Conservation (phyloP, 2,888 invertebrate species). For the Orthosia incerta region DNA sequence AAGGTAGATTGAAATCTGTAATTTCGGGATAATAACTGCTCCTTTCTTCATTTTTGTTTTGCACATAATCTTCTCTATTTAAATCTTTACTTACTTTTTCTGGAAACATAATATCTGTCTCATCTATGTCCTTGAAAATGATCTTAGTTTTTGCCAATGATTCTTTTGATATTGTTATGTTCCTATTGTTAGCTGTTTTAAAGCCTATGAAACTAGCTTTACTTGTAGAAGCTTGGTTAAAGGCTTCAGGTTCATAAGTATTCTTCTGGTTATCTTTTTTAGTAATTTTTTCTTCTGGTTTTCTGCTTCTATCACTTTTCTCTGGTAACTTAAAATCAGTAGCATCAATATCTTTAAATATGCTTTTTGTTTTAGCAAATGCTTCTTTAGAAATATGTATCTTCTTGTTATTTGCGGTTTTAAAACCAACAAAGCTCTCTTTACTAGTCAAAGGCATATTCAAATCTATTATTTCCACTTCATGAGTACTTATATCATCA, state of each 20-base stretch:
- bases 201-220: constrained; percentile 28
- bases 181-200: constrained; percentile 46
- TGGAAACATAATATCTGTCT: background rate
- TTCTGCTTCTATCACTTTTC: background rate
- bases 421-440: constrained; percentile 32
- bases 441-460: constrained; percentile 13
- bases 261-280: background rate
- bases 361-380: constrained; percentile 23
- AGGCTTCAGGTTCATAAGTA: background rate
- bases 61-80: accelerated
- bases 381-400: constrained; percentile 27
- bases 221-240: constrained; percentile 6
- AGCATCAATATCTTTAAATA: constrained; percentile 46
- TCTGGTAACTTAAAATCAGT: constrained; percentile 15
- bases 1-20: background rate
- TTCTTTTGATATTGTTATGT: constrained; percentile 29
- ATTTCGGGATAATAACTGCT: background rate
- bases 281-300: background rate
- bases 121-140: constrained; percentile 48
- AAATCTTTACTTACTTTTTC: background rate
- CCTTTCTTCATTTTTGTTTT: background rate
- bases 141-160: constrained; percentile 26
- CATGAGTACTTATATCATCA: background rate
- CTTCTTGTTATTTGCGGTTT: constrained; percentile 43
- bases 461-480: constrained; percentile 2